These are phyloP conservation scores for Oryzias celebensis DNA, from an alignment of 2,113 vertebrate species.

Conservation along the genomic window DNA sequence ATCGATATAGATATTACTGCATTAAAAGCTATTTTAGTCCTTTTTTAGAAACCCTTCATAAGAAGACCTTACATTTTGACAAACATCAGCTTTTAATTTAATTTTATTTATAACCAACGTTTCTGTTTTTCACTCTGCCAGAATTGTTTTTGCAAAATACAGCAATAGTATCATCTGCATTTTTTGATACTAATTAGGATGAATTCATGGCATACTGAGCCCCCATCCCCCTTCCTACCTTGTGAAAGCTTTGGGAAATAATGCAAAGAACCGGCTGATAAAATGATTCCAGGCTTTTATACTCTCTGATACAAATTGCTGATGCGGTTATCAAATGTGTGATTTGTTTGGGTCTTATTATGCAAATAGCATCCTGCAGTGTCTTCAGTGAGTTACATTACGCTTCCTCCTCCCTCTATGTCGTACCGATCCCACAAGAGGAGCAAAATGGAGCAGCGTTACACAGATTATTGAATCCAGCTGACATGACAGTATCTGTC, in stretches of 20 bases:
- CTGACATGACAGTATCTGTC: neutral
- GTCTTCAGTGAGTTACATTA: slow-evolving; percentile 50
- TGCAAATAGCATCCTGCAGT: slow-evolving; percentile 42
- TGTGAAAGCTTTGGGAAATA: neutral
- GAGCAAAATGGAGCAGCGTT: slow-evolving; percentile 31
- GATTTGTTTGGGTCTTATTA: slow-evolving; percentile 56
- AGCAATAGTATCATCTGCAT: no score
- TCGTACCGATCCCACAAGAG: slow-evolving; percentile 22
- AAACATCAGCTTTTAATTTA: no score
- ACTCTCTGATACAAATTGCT: slow-evolving; percentile 26
- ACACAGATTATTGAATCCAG: slow-evolving; percentile 35
- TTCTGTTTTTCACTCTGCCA: no score
- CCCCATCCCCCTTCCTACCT: neutral
- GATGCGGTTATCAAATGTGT: slow-evolving; percentile 45
- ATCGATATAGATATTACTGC: no score
- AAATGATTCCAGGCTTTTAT: slow-evolving; percentile 28
- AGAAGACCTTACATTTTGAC: no score
- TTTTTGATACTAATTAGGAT: no score
- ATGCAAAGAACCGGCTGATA: neutral
- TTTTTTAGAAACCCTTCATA: no score
- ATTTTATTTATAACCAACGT: no score
- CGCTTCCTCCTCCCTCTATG: slow-evolving; percentile 23
- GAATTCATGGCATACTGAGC: no score
- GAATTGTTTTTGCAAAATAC: no score
- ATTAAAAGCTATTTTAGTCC: no score